Evolutionary conservation across 2,797 vertebrate genomes (phyloP), one percentile per base, ranked within the genome.

Genomic region (Tinamus major): DNA sequence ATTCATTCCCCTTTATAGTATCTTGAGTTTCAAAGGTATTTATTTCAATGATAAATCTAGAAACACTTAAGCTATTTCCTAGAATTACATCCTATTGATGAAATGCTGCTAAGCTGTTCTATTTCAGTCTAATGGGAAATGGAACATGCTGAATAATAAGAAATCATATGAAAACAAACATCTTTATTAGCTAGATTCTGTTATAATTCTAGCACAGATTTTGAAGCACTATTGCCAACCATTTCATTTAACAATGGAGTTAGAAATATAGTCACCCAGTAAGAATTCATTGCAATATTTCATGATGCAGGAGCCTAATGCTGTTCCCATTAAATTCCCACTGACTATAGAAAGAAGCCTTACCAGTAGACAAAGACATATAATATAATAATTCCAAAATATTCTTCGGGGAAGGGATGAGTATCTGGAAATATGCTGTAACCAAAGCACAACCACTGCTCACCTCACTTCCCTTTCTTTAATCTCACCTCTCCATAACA

Each of bases 121-220:
- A 41, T 76, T 93, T 87, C 84, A 92, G 44, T 48, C 80, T 95
- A 96, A 94, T 91, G 92, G 87, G 77, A 56, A 94, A 94, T 55
- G 76, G 68, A 82, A 71, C 84, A 89, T 17, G 74, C 69, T 85
- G 89, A 96, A 90, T 79, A 93, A 86, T 62, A 94, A 85, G 90
- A 88, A 96, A 95, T 81, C 87, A 89, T 87, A 95, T 44, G 69
- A 92, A 94, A 89, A 94, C 89, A 95, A 97, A 95, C 93, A 93
- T 81, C 89, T 92, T 89, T 92, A 96, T 95, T 96, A 92, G 89
- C 59, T 87, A 85, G 84, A 92, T 93, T 87, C 89, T 85, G 80
- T 67, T 86, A 62, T 87, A 94, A 95, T 86, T 91, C 90, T 72
- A 89, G 70, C 92, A 89, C 72, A 93, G 94, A 71, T 92, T 93